Percentiles rank a stretch among this genome's conserved stretches.
Conservation (phyloP, 2,113 vertebrate genomes). For the Lagopus leucura region DNA sequence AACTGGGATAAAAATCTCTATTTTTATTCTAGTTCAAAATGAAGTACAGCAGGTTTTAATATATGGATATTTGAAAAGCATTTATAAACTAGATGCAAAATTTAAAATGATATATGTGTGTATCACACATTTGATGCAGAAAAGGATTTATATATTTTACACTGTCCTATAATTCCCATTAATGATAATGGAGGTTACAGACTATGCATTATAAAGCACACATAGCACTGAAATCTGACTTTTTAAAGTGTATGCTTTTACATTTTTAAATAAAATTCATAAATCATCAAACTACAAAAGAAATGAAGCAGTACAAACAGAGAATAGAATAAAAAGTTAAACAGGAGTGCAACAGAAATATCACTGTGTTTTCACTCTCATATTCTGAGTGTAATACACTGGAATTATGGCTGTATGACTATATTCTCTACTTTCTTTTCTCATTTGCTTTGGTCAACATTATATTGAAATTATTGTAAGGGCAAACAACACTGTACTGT, state of each 20-base stretch:
- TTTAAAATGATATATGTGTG: background rate
- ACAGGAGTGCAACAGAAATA: conserved; percentile 29
- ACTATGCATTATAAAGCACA: background rate
- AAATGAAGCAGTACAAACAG: background rate
- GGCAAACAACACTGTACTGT: conserved; percentile 60
- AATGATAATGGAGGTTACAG: background rate
- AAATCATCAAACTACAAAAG: background rate
- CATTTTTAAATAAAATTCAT: conserved; percentile 7
- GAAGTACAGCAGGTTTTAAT: background rate
- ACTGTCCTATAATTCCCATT: background rate
- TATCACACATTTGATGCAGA: background rate
- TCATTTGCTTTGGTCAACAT: conserved; percentile 73
- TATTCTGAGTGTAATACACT: background rate
- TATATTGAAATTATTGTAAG: conserved; percentile 62
- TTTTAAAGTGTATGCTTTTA: background rate
- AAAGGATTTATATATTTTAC: background rate
- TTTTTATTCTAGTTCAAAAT: background rate
- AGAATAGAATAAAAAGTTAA: conserved; percentile 26
- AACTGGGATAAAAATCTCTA: background rate
- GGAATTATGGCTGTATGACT: conserved; percentile 51
- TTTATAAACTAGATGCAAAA: background rate
- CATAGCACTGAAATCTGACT: background rate
- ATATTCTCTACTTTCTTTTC: conserved; percentile 62
- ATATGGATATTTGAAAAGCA: conserved; percentile 3
- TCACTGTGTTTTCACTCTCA: conserved; percentile 42